Conservation (phyloP, 2,113 vertebrate genomes). For the Arenaria interpres region DNA sequence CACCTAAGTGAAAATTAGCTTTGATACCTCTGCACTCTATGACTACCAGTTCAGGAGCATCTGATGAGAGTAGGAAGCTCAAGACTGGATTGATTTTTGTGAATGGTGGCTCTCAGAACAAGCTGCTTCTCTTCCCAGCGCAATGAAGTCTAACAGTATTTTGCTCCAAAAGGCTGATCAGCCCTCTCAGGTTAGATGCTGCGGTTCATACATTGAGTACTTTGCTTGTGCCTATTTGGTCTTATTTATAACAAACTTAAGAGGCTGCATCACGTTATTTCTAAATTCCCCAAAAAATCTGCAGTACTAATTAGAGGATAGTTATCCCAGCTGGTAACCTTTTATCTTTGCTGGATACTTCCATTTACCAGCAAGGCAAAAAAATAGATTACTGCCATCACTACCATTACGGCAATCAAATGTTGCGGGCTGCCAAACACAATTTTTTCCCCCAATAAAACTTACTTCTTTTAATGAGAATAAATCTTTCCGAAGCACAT, state of each 20-base stretch:
- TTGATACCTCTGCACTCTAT: background rate
- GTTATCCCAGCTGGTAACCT: slow-evolving; percentile 79
- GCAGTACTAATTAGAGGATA: slow-evolving; percentile 75
- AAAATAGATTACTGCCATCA: slow-evolving; percentile 55
- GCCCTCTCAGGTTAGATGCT: background rate
- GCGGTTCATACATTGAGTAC: background rate
- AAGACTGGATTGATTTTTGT: background rate
- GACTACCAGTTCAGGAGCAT: background rate
- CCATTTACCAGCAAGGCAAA: slow-evolving; percentile 71
- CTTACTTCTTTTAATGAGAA: slow-evolving; percentile 49
- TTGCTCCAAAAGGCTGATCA: background rate
- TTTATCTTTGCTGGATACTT: slow-evolving; percentile 76
- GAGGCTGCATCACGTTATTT: slow-evolving; percentile 66
- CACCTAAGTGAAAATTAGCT: background rate
- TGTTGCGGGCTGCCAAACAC: slow-evolving; percentile 45
- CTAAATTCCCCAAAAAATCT: slow-evolving; percentile 48
- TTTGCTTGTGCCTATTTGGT: background rate
- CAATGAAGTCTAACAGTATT: background rate
- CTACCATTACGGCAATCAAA: slow-evolving; percentile 67
- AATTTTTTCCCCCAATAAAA: slow-evolving; percentile 49
- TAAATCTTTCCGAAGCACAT: slow-evolving; percentile 49
- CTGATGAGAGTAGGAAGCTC: background rate
- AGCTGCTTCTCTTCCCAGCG: background rate
- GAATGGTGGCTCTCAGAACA: background rate
- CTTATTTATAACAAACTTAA: slow-evolving; percentile 49